These are phyloP conservation scores for Encarsia formosa DNA, from an alignment of 2,888 invertebrate genomes.

Conservation along the genomic window DNA sequence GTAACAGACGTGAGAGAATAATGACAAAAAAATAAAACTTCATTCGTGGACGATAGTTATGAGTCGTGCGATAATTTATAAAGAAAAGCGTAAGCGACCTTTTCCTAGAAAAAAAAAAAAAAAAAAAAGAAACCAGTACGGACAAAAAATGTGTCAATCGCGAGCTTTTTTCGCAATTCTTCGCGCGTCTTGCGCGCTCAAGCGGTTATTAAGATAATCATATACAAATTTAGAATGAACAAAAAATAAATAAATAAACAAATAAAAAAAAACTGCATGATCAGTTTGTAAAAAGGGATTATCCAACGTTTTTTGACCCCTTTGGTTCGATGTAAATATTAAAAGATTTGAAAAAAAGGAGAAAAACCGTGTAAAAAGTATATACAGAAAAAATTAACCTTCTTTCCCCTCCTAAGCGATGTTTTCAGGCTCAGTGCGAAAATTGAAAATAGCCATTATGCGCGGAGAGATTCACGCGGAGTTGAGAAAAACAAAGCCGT, in stretches of 20 bases:
- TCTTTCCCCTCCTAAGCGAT: constrained; percentile 30
- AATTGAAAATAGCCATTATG: constrained; percentile 23
- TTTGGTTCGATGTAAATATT: constrained; percentile 23
- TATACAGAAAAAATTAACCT: constrained; percentile 10
- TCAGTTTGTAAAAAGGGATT: constrained; percentile 15
- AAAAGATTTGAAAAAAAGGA: neutral
- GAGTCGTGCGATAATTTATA: constrained; percentile 2
- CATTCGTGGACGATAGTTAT: constrained; percentile 24
- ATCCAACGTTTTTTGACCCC: constrained; percentile 15
- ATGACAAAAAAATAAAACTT: constrained; percentile 17
- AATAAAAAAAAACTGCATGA: neutral
- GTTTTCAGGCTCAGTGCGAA: constrained; percentile 31
- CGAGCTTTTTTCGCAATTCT: constrained; percentile 34
- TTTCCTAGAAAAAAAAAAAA: constrained; percentile 15
- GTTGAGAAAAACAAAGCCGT: constrained; percentile 26
- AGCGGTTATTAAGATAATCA: constrained; percentile 20
- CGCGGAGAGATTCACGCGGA: constrained; percentile 25
- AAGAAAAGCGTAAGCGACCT: constrained; percentile 23
- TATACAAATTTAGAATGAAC: constrained; percentile 13
- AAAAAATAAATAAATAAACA: constrained; percentile 8
- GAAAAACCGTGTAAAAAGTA: neutral
- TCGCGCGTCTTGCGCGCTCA: constrained; percentile 28
- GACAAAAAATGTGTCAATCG: constrained; percentile 18
- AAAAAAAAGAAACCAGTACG: neutral
- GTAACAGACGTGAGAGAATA: constrained; percentile 24